These are phyloP conservation scores for Nematostella vectensis DNA, from an alignment of 92 coral and sea anemone species.

Conservation along the genomic window DNA sequence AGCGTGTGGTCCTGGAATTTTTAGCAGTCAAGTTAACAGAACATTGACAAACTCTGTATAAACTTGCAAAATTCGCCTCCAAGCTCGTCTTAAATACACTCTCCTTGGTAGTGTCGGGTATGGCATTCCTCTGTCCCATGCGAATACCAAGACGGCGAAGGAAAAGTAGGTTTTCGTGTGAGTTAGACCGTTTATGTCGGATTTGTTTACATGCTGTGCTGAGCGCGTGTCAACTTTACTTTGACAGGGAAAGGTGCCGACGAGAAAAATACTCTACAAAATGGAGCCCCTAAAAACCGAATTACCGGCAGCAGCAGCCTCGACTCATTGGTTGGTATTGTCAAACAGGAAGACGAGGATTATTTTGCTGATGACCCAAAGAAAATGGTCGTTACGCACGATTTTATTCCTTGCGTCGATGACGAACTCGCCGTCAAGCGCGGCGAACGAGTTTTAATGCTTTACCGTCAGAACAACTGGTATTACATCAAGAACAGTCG, in stretches of 20 bases:
- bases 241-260: constrained; percentile 66
- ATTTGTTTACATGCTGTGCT: constrained; percentile 46
- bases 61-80: no score
- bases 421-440: constrained; percentile 87
- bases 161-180: constrained; percentile 66
- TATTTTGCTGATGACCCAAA: constrained; percentile 72
- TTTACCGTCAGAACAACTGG: constrained; percentile 95
- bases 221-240: not conserved
- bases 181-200: constrained; percentile 26
- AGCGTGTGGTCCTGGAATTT: no score
- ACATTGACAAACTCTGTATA: no score
- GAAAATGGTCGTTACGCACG: constrained; percentile 88
- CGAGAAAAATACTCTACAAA: constrained; percentile 32
- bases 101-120: no score
- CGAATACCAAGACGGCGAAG: constrained; percentile 67
- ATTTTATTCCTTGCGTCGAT: constrained; percentile 91
- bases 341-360: constrained; percentile 40
- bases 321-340: constrained; percentile 46
- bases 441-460: constrained; percentile 81
- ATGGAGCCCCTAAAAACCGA: constrained; percentile 47
- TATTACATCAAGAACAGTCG: constrained; percentile 65
- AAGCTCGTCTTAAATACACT: no score
- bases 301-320: constrained; percentile 44
- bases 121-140: constrained; percentile 91
- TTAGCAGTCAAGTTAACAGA: no score